Evolutionary conservation across 2,888 invertebrate species (phyloP).

Genomic region (Isotomurus palustris): DNA sequence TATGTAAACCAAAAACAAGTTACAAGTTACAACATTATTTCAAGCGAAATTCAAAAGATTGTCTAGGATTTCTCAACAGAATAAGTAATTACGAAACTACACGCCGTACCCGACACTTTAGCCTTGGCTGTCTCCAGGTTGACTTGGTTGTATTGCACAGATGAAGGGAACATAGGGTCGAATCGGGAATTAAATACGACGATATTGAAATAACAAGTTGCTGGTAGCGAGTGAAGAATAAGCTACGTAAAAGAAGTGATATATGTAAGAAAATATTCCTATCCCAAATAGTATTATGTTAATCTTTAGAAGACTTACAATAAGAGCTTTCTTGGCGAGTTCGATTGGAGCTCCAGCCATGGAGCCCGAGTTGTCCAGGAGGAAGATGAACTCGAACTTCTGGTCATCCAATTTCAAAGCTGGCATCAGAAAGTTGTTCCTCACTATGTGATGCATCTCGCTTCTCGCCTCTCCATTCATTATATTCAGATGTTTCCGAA

Average conservation of each 20-base stretch:
- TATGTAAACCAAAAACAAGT: background rate
- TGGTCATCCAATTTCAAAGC: slow-evolving; percentile 18
- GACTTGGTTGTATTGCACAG: slow-evolving; percentile 19
- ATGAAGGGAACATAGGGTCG: slow-evolving; percentile 11
- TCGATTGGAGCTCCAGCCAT: slow-evolving; percentile 9
- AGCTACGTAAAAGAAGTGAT: slow-evolving; percentile 16
- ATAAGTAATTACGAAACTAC: background rate
- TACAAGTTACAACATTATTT: too few species aligned
- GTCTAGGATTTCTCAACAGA: background rate
- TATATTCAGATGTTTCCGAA: too few species aligned
- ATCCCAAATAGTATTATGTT: background rate
- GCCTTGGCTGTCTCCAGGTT: slow-evolving; percentile 16
- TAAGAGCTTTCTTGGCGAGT: slow-evolving; percentile 12
- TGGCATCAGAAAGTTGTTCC: slow-evolving; percentile 10
- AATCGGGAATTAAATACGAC: slow-evolving; percentile 7
- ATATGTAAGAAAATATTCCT: too few species aligned
- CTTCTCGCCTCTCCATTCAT: too few species aligned
- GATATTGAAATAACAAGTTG: slow-evolving; percentile 28
- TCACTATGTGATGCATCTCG: slow-evolving; percentile 13
- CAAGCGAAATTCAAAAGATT: background rate
- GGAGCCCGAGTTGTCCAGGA: slow-evolving; percentile 14
- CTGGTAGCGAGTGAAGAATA: slow-evolving; percentile 28
- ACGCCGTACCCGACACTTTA: slow-evolving; percentile 6
- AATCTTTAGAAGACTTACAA: slow-evolving; percentile 4
- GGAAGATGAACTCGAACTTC: slow-evolving; percentile 17